phyloP scores from a whole-genome alignment of 2,113 vertebrate genomes.

The Proteles cristata region DNA sequence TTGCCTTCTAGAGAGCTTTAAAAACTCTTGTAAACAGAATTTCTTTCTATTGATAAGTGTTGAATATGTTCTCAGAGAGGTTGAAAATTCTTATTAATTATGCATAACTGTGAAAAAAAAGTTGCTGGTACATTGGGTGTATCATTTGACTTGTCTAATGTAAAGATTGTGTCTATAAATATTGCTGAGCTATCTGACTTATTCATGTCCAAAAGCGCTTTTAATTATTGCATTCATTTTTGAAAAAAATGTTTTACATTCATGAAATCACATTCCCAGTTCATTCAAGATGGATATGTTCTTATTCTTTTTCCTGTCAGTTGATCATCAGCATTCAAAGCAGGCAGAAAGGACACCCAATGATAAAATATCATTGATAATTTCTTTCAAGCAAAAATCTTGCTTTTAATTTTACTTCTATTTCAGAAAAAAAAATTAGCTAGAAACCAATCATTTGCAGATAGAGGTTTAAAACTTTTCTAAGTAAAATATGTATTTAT shows the following conservation, averaged over 20 bases:
- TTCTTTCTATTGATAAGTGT: slow-evolving; percentile 4
- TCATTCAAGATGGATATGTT: not conserved
- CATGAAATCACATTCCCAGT: not conserved
- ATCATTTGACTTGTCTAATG: slow-evolving; percentile 3
- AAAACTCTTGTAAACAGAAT: not conserved
- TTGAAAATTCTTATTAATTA: slow-evolving; percentile 37
- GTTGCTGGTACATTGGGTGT: not conserved
- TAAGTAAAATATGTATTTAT: not conserved
- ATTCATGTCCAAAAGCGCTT: slow-evolving; percentile 3
- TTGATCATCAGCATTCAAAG: slow-evolving; percentile 7
- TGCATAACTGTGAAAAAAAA: slow-evolving; percentile 22
- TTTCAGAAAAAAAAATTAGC: not conserved
- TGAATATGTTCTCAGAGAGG: not conserved
- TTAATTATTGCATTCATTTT: slow-evolving; percentile 53
- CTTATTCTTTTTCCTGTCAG: not conserved
- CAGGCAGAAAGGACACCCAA: not conserved
- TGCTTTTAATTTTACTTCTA: slow-evolving; percentile 16
- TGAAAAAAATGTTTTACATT: slow-evolving; percentile 48
- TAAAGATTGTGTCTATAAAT: slow-evolving; percentile 31
- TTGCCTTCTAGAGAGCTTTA: not conserved
- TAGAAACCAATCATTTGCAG: not conserved
- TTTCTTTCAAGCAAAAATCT: not conserved
- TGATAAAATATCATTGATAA: not conserved
- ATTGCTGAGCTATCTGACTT: slow-evolving; percentile 17
- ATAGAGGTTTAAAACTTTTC: not conserved